These are phyloP conservation scores for Frankliniella intonsa DNA, from an alignment of 2,888 invertebrate species.

Conservation along the genomic window DNA sequence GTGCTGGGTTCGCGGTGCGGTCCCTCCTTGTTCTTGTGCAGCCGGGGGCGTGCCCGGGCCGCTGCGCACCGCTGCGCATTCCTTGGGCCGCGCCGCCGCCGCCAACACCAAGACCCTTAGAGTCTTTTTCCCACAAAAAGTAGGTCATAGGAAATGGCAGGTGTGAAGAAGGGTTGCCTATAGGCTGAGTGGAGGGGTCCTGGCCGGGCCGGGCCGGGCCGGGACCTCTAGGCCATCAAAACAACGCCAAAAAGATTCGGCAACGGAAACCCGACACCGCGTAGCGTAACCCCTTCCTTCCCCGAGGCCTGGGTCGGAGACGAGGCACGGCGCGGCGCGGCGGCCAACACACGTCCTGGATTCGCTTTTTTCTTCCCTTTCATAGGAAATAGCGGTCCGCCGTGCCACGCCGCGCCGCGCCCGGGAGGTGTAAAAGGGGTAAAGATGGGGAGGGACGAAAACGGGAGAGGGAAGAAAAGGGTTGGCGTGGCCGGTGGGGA, in stretches of 20 bases:
- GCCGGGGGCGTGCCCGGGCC: background rate
- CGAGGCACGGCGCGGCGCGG: background rate
- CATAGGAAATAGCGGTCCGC: slow-evolving; percentile 20
- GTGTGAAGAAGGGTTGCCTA: background rate
- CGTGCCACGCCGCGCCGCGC: background rate
- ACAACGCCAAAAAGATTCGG: background rate
- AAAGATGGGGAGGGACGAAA: background rate
- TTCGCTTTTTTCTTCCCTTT: background rate
- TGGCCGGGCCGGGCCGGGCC: background rate
- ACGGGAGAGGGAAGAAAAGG: background rate
- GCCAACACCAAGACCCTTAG: background rate
- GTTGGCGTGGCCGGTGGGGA: background rate
- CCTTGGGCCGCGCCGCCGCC: background rate
- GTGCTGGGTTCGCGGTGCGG: background rate
- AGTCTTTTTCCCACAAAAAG: background rate
- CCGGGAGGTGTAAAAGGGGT: background rate
- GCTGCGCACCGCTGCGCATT: background rate
- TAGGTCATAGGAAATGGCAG: background rate
- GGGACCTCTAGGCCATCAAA: background rate
- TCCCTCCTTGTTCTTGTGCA: no score
- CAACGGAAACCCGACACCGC: background rate
- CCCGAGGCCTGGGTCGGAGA: background rate
- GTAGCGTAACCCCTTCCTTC: background rate
- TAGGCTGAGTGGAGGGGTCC: background rate
- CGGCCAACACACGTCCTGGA: background rate